Evolutionary conservation across 2,113 vertebrate species (phyloP), one percentile per base, ranked within the genome.

Genomic region (Marcusenius ussheri): DNA sequence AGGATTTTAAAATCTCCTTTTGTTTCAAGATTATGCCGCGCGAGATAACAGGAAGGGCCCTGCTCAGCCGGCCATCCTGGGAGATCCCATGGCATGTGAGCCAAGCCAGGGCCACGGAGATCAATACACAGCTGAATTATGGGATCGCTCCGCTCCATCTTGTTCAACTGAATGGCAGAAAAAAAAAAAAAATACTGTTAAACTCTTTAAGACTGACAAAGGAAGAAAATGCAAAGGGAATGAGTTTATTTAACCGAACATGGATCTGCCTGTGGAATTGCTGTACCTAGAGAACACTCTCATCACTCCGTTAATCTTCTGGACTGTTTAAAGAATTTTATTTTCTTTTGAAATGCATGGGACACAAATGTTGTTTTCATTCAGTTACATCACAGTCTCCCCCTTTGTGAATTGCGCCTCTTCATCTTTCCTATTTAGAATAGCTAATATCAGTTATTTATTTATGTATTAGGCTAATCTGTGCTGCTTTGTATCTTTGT

Each of bases 251-350:
- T 56, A 88, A 62, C 35, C 35, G 62, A 74, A 58, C 47, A 42
- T 77, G 8, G n/a, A 50, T 89, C 27, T 50, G 39, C 31, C 27
- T 80, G 31, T 47, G 5, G 49, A 80, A 89, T 47, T 17, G 49
- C 51, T 50, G n/a, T 53, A 19, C 13, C 24, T 31, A 70, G 58
- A 74, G 45, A 47, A 5, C n/a, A 74, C 19, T 27, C 39, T 47
- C 24, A 80, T 80, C 74, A 35, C 27, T 88, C 58, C 24, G 56
- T 21, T 88, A 46, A 88, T 88, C 88, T 88, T 8, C 88, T 70
- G 46, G 35, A 11, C 46, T 89, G n/a, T 51, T 89, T n/a, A 51
- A 21, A 80, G 47, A 51, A 39, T 11, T 66, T 87, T 70, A 27
- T n/a, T 35, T 53, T 56, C 85, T 84, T 46, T 46, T 46, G 19